phyloP scores from a whole-genome alignment of 1,140 invertebrate genomes.

The Leptinotarsa defecta region DNA sequence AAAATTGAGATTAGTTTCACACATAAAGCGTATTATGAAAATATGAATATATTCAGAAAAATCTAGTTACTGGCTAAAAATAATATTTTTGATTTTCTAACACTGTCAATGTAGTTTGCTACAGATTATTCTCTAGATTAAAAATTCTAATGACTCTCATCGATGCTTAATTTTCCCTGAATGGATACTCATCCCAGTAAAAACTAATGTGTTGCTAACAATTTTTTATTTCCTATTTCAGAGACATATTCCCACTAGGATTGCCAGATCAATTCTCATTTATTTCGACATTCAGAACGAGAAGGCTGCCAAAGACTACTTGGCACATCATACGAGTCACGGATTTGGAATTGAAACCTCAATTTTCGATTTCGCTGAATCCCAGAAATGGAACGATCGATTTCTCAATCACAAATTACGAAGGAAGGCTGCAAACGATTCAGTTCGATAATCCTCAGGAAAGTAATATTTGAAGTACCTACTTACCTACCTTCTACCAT shows the following conservation, averaged over 20 bases:
- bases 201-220: not conserved
- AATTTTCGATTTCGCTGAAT: slow-evolving; percentile 73
- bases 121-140: not conserved
- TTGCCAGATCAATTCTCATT: slow-evolving; percentile 75
- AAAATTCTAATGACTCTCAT: not conserved
- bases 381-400: slow-evolving; percentile 67
- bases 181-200: no score
- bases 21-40: no score
- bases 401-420: slow-evolving; percentile 64
- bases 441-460: slow-evolving; percentile 64
- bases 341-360: slow-evolving; percentile 63
- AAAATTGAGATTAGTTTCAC: no score
- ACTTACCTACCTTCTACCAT: no score
- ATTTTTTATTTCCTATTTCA: slow-evolving; percentile 48
- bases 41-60: no score
- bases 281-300: slow-evolving; percentile 68
- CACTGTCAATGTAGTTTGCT: not conserved
- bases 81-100: not conserved
- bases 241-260: slow-evolving; percentile 69
- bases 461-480: slow-evolving; percentile 39
- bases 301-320: slow-evolving; percentile 62
- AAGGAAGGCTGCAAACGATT: slow-evolving; percentile 65
- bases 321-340: slow-evolving; percentile 75
- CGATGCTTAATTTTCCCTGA: not conserved
- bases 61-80: no score